Base-by-base conservation (phyloP, 2,113 vertebrate genomes). In the Halcyon senegalensis region DNA sequence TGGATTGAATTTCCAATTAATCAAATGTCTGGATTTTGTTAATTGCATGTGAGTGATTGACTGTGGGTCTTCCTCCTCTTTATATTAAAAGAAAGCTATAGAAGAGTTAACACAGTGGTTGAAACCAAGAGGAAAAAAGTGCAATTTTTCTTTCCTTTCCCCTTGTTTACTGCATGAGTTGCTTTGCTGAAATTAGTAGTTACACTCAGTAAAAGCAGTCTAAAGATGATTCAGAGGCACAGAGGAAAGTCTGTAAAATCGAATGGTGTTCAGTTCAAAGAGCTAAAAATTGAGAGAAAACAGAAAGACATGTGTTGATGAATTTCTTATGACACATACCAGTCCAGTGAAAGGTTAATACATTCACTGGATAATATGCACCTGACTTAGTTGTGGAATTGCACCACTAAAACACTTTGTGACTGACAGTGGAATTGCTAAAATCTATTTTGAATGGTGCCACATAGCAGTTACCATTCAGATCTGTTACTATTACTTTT, bases 1-100 rank as follows among this genome's bases (percentile, higher is more conserved):
- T 74, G 81, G n/a, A 81, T 28, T 74, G 67, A 95, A 80, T 89
- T 63, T 74, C 7, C 88, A 90, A 88, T 91, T 39, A 90, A 39
- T 63, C 31, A 80, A 60, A 84, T 86, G 25, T 85, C 31, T 91
- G 28, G 17, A 59, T 77, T 76, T 94, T 93, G 37, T 67, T 88
- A 69, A 51, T 41, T 14, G 16, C 9, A 46, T 48, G 19, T 82
- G 67, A 69, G 7, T 53, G 11, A 28, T 20, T 53, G 18, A 37
- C 30, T 64, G 7, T 69, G 31, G 24, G 21, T 50, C 46, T 83
- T 91, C 33, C 28, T 87, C 4, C 48, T 68, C 33, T 86, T 66
- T 31, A 12, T 59, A 11, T 4, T 64, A 27, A 79, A 85, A 64
- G 53, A 41, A 56, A 33, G 7, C 31, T 37, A 3, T 15, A 21